Conservation (phyloP, 2,113 vertebrate species). For the Odontophorus gujanensis region DNA sequence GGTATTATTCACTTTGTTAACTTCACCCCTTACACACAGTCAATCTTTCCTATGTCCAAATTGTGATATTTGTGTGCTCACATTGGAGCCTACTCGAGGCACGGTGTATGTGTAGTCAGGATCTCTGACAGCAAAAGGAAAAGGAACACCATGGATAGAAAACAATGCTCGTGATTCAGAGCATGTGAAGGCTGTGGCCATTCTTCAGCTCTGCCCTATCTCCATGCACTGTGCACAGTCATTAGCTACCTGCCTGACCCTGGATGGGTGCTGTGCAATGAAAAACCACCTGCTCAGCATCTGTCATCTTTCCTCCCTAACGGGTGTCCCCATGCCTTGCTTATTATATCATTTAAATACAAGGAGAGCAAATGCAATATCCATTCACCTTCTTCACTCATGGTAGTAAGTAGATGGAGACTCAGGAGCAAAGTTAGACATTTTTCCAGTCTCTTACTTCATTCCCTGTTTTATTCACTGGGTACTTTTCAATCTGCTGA, state of each 20-base stretch:
- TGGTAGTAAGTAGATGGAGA: neutral
- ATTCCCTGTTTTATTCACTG: neutral
- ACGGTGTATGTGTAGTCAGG: neutral
- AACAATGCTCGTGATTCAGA: neutral
- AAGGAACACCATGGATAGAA: neutral
- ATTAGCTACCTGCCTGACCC: conserved; percentile 15
- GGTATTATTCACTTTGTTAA: no score
- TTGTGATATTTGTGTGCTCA: neutral
- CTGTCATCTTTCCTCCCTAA: neutral
- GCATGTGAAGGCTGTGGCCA: neutral
- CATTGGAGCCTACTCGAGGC: neutral
- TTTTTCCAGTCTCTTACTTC: neutral
- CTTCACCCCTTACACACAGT: neutral
- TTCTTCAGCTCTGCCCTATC: neutral
- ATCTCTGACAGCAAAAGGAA: neutral
- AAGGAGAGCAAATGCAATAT: neutral
- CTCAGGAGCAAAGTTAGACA: neutral
- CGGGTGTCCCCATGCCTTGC: neutral
- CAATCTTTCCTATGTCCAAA: neutral
- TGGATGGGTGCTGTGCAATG: neutral
- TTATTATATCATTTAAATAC: neutral
- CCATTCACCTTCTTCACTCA: neutral
- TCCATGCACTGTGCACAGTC: neutral
- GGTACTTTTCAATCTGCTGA: neutral
- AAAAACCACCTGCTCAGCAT: conserved; percentile 13